Evolutionary conservation across 1,140 invertebrate genomes (phyloP), one percentile per base, ranked within the genome.

Genomic region (Bombus impatiens): DNA sequence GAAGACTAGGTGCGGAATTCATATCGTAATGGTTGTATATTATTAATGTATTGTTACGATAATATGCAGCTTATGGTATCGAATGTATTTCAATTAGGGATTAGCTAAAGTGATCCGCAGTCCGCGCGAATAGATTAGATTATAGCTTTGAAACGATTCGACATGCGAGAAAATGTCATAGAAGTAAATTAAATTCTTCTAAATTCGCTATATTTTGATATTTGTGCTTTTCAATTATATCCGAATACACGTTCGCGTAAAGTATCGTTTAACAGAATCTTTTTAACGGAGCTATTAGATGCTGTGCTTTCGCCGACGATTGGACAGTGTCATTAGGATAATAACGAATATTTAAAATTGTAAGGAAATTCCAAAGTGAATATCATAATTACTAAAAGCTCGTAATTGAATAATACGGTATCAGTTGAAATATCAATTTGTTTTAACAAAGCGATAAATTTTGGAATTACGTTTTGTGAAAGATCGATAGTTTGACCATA

Each of bases 11-110:
- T 13, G 13, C 47, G 2, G 13, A n/a, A 65, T 65, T 15, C 35
- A 3, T 3, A 35, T 35, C 32, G 18, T 12, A 35, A 68, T 25
- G 32, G 18, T 4, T 37, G 18, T 8, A 15, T 68, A 68, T 9
- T 35, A 68, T 15, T 68, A 22, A 9, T 25, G 15, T 22, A 68
- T 35, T 68, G 67, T 68, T 22, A 35, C 67, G 18, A 35, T 68
- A 68, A 37, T 35, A 37, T 68, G 35, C 67, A 68, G 67, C 67
- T 68, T 68, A 68, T 68, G 67, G 8, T 68, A 68, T 68, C 32
- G 35, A 25, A 35, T 35, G 32, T 37, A 70, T 32, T 37, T 68
- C 67, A n/a, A 70, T 40, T 40, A 70, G 68, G 68, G 9, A 70
- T 70, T 40, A 70, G 3, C 25, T 13, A 70, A 40, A 70, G 67